Conservation (phyloP, 2,113 vertebrate species). For the Psilopsiagon aymara region DNA sequence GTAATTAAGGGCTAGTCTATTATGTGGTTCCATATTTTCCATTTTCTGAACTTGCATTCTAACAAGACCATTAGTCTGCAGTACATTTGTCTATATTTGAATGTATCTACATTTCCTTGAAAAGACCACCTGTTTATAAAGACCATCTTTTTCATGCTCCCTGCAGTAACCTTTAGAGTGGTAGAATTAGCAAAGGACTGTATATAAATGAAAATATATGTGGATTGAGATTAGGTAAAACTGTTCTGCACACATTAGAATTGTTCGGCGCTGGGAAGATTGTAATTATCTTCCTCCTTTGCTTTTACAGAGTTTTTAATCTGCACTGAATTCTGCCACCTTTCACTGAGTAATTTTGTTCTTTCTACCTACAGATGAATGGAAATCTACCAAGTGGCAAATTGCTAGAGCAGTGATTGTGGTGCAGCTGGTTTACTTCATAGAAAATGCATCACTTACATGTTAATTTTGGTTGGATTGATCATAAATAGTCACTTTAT, state of each 20-base stretch:
- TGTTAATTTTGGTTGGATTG: conserved; percentile 43
- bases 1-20: conserved; percentile 73
- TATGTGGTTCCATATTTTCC: conserved; percentile 52
- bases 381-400: conserved; percentile 11
- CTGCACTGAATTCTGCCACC: conserved; percentile 45
- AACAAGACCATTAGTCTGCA: conserved; percentile 72
- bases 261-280: conserved; percentile 16
- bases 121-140: conserved; percentile 80
- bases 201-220: conserved; percentile 57
- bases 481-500: conserved; percentile 16
- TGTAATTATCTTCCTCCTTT: conserved; percentile 23
- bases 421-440: conserved; percentile 26
- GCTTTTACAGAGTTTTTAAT: conserved; percentile 20
- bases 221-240: conserved; percentile 26
- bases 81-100: conserved; percentile 80
- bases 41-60: conserved; percentile 63
- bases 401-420: conserved; percentile 21
- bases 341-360: conserved; percentile 53
- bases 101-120: conserved; percentile 73
- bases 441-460: conserved; percentile 47
- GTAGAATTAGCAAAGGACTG: conserved; percentile 37
- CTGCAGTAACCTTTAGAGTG: conserved; percentile 58
- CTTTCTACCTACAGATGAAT: conserved; percentile 40
- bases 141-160: conserved; percentile 64
- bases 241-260: background rate